Percentiles rank a stretch among this genome's conserved stretches.
Evolutionary conservation across 2,113 vertebrate species (phyloP).

Genomic region (Athene noctua): DNA sequence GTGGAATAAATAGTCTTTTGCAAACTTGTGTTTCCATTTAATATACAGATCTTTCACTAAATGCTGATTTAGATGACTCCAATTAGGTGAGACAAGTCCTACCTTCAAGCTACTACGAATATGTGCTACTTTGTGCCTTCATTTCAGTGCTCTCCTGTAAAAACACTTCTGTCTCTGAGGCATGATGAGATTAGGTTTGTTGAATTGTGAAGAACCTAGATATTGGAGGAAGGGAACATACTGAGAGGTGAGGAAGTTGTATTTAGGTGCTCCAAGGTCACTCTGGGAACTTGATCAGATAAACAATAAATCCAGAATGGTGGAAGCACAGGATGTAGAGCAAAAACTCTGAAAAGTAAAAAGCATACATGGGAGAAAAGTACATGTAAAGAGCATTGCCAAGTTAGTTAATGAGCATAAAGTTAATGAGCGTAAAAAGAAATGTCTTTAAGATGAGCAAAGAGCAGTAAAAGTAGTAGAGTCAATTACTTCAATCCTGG

Average conservation of each 20-base stretch:
- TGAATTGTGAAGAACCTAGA: neutral
- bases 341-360: neutral
- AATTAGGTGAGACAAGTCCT: neutral
- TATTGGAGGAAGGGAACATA: neutral
- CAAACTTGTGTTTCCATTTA: neutral
- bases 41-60: neutral
- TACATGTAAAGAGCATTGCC: neutral
- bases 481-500: neutral
- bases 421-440: neutral
- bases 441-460: slow-evolving; percentile 8
- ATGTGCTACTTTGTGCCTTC: neutral
- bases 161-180: neutral
- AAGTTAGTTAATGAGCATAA: neutral
- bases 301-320: neutral
- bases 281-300: neutral
- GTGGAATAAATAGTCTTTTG: neutral
- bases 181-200: neutral
- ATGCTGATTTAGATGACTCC: neutral
- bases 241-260: neutral
- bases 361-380: neutral
- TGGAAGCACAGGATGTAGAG: neutral
- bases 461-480: neutral
- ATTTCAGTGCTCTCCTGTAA: neutral
- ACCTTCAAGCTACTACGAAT: neutral
- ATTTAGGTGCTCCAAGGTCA: neutral